A percentile compares a stretch with the other conserved stretches of the same genome.
phyloP scores from a whole-genome alignment of 1,140 invertebrate genomes.

The Drosophila kanapiae region DNA sequence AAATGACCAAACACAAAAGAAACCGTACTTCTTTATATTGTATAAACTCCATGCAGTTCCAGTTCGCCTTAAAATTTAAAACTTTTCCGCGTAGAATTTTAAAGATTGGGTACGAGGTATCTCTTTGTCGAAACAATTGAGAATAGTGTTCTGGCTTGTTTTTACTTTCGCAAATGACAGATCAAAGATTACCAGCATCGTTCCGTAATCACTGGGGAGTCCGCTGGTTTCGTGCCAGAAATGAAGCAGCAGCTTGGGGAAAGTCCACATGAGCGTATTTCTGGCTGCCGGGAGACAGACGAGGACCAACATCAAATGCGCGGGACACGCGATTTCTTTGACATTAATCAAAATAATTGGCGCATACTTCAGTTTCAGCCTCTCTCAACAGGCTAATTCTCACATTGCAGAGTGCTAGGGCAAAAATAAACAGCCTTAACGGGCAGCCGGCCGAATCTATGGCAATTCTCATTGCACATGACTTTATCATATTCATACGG shows the following conservation, averaged over 20 bases:
- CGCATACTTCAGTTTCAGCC: conserved; percentile 72
- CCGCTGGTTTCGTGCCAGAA: conserved; percentile 65
- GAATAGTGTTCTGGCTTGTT: conserved; percentile 16
- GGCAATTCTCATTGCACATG: conserved; percentile 67
- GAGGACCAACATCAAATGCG: conserved; percentile 71
- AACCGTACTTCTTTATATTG: no score
- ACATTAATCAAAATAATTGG: conserved; percentile 84
- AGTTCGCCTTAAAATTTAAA: no score
- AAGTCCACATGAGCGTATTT: conserved; percentile 17
- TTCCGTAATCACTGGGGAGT: conserved; percentile 57
- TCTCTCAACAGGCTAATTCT: conserved; percentile 78
- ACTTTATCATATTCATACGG: conserved; percentile 71
- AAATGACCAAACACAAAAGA: no score
- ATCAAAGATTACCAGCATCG: conserved; percentile 69
- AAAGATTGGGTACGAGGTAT: not conserved
- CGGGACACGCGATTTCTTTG: conserved; percentile 81
- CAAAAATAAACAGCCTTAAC: conserved; percentile 25
- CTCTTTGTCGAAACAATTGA: not conserved
- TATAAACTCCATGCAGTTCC: no score
- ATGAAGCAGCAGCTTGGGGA: conserved; percentile 33
- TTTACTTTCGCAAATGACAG: conserved; percentile 69
- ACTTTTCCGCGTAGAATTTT: no score
- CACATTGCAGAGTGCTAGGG: conserved; percentile 52
- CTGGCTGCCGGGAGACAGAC: conserved; percentile 1
- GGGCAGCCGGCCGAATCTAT: conserved; percentile 17